phyloP scores from a whole-genome alignment of 1,140 invertebrate species.

The Solen grandis region DNA sequence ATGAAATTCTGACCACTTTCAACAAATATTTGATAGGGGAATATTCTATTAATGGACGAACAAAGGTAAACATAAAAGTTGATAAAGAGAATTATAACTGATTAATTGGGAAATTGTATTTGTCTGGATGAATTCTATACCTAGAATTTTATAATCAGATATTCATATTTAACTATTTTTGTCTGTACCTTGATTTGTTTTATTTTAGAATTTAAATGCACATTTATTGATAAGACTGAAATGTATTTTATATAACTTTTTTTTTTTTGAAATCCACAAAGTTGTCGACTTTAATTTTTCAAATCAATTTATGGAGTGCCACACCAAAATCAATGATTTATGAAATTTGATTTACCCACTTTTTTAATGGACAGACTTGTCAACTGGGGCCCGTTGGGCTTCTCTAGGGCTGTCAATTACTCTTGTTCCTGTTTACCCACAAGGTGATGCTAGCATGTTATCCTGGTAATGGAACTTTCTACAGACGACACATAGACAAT shows the following conservation, averaged over 20 bases:
- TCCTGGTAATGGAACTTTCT: constrained; percentile 94
- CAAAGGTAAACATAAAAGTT: constrained; percentile 86
- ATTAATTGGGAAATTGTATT: neutral
- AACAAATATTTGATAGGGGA: constrained; percentile 86
- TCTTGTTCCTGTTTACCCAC: constrained; percentile 30
- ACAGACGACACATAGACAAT: constrained; percentile 98
- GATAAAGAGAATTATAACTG: neutral
- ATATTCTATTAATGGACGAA: constrained; percentile 93
- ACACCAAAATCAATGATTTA: neutral
- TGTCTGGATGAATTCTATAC: neutral
- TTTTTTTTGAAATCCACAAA: neutral
- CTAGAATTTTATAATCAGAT: neutral
- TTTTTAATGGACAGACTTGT: no score
- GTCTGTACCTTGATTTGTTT: neutral
- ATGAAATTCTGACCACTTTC: constrained; percentile 83
- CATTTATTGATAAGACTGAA: neutral
- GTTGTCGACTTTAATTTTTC: neutral
- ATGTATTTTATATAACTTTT: neutral
- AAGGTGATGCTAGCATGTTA: constrained; percentile 99
- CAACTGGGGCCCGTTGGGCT: no score
- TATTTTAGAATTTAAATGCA: neutral
- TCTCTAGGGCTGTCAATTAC: neutral
- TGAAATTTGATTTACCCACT: no score
- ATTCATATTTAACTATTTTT: neutral
- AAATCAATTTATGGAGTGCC: neutral